These are phyloP conservation scores for Holotrichia oblita DNA, from an alignment of 1,140 invertebrate species.

Conservation along the genomic window DNA sequence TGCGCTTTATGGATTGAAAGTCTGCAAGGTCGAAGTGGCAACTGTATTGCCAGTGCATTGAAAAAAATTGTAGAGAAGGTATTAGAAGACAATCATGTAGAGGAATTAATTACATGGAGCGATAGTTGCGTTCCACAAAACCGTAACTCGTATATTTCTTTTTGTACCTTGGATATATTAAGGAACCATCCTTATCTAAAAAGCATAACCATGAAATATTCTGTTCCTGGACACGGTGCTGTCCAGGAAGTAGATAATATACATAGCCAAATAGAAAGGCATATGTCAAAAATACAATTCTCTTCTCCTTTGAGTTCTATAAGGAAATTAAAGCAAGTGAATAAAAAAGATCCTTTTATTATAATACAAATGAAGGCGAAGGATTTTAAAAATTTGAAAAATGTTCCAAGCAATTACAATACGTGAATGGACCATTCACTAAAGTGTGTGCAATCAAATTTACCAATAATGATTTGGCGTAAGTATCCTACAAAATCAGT, in stretches of 20 bases:
- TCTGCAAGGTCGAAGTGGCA: conserved; percentile 48
- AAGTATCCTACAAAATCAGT: no score
- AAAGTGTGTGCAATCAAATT: no score
- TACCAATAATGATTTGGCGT: no score
- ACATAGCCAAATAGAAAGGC: conserved; percentile 19
- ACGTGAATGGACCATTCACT: no score
- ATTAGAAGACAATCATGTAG: conserved; percentile 34
- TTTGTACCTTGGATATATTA: conserved; percentile 48
- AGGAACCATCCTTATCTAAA: conserved; percentile 44
- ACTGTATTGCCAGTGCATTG: conserved; percentile 51
- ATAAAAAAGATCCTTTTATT: no score
- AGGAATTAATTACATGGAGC: conserved; percentile 50
- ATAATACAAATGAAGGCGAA: no score
- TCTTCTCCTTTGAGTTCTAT: conserved; percentile 14
- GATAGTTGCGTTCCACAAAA: conserved; percentile 55
- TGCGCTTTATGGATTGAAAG: conserved; percentile 50
- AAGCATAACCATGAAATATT: conserved; percentile 53
- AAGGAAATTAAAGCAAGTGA: no score
- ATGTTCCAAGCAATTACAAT: no score
- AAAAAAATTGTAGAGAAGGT: conserved; percentile 3
- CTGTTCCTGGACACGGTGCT: conserved; percentile 51
- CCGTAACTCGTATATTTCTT: conserved; percentile 51
- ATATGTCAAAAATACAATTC: conserved; percentile 11
- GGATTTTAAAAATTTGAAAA: no score
- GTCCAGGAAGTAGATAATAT: conserved; percentile 47